Evolutionary conservation across 1,140 invertebrate genomes (phyloP), one percentile per base, ranked within the genome.

Genomic region (Nixonia krombeini): DNA sequence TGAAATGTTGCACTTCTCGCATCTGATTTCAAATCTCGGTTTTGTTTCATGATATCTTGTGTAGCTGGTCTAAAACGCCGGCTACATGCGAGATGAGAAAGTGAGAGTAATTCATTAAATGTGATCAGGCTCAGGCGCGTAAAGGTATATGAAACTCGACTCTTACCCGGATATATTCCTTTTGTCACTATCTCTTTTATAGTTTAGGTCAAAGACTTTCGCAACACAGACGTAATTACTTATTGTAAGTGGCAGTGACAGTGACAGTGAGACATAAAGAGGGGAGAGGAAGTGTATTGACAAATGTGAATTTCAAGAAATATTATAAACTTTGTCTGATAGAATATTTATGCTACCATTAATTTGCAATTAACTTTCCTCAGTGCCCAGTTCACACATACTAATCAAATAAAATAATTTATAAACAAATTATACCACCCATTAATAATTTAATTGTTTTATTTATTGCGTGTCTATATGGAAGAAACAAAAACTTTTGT

Each of bases 191-290:
- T 10, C n/a, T 18, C 37, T 18, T n/a, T n/a, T 40, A 18, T 8
- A 40, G 17, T 21, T 40, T 40, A 17, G 4, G 9, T 18, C n/a
- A n/a, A 21, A 17, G 37, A 40, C 37, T 40, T 40, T 40, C 37
- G n/a, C 7, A 17, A 40, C 18, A 8, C 17, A 40, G 3, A 9
- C 21, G 18, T 35, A 4, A 35, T 35, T 12, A 21, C 21, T 21
- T 2, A 21, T 6, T 21, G 21, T 3, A 2, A 21, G 21, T 10
- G 18, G 12, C 33, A 35, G 12, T 35, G 33, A 35, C 33, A 35
- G 33, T 35, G 33, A 40, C 2, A 40, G 35, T 40, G 13, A 40
- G n/a, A 13, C 16, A 8, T 4, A 17, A 40, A 13, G 10, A 37
- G 9, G 17, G 35, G n/a, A n/a, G n/a, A n/a, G n/a, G n/a, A n/a